Evolutionary conservation across 2,888 invertebrate genomes (phyloP).

Genomic region (Diarsia brunnea): DNA sequence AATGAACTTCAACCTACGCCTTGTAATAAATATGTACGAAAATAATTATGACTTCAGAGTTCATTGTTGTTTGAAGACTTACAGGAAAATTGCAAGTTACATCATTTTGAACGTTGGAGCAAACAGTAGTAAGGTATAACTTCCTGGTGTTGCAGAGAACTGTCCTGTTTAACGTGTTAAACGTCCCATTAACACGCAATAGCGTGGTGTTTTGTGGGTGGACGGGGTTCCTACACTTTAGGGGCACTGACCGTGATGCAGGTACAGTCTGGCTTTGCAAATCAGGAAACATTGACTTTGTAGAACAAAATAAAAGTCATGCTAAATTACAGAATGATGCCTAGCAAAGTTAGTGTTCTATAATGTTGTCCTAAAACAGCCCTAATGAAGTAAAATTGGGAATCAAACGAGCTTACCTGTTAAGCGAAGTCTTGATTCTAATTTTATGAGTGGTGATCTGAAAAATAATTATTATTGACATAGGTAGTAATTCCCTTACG

Average conservation of each 20-base stretch:
- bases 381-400: too few relatives aligned
- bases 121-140: conserved; percentile 22
- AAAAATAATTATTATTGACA: too few relatives aligned
- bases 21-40: conserved; percentile 4
- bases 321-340: background rate
- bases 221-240: conserved; percentile 34
- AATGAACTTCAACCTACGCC: conserved; percentile 14
- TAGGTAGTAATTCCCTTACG: too few relatives aligned
- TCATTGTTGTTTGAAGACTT: conserved; percentile 64
- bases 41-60: conserved; percentile 40
- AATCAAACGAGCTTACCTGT: too few relatives aligned
- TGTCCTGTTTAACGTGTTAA: conserved; percentile 37
- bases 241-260: conserved; percentile 38
- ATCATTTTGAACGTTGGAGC: background rate
- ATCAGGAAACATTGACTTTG: background rate
- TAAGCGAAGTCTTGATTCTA: too few relatives aligned
- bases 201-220: conserved; percentile 24
- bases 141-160: conserved; percentile 37
- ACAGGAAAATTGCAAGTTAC: conserved; percentile 32
- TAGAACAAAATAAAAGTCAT: background rate
- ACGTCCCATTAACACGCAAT: conserved; percentile 52
- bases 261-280: background rate
- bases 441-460: too few relatives aligned
- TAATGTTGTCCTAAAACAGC: background rate
- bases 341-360: background rate